These are phyloP conservation scores for Lepidocolaptes lacrymiger DNA, from an alignment of 2,797 vertebrate genomes.

Conservation along the genomic window DNA sequence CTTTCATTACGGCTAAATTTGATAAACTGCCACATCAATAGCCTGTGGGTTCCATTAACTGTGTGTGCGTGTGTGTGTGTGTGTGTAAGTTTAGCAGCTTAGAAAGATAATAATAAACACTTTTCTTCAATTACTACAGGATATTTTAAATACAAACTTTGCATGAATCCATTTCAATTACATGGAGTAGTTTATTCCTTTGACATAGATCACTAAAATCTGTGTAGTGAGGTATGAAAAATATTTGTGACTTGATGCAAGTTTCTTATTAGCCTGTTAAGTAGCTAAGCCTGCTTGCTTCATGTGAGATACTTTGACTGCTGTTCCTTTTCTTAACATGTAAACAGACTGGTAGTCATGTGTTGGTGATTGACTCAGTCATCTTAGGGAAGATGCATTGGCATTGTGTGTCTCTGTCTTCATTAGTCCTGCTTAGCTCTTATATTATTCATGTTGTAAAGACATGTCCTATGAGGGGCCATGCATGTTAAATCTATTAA, in stretches of 20 bases:
- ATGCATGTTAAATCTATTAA: background rate
- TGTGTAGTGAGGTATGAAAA: background rate
- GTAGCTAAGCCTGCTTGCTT: background rate
- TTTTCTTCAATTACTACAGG: constrained; percentile 59
- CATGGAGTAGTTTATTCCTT: constrained; percentile 39
- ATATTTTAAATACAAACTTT: constrained; percentile 64
- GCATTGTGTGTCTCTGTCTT: background rate
- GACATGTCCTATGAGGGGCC: background rate
- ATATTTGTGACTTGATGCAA: constrained; percentile 15
- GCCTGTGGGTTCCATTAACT: constrained; percentile 74
- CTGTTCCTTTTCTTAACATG: constrained; percentile 21
- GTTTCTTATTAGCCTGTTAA: constrained; percentile 38
- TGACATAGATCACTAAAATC: constrained; percentile 60
- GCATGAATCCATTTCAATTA: constrained; percentile 47
- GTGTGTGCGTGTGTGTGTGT: background rate
- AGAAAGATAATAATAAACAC: constrained; percentile 58
- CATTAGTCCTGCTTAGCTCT: background rate
- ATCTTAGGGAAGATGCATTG: background rate
- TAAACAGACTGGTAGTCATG: background rate
- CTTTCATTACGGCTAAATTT: constrained; percentile 80
- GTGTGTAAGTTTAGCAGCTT: constrained; percentile 56
- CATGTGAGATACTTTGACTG: constrained; percentile 30
- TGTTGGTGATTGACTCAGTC: background rate
- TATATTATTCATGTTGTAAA: background rate
- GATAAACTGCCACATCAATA: constrained; percentile 80